Evolutionary conservation across 1,140 invertebrate genomes (phyloP).

Genomic region (Calosoma granatense): DNA sequence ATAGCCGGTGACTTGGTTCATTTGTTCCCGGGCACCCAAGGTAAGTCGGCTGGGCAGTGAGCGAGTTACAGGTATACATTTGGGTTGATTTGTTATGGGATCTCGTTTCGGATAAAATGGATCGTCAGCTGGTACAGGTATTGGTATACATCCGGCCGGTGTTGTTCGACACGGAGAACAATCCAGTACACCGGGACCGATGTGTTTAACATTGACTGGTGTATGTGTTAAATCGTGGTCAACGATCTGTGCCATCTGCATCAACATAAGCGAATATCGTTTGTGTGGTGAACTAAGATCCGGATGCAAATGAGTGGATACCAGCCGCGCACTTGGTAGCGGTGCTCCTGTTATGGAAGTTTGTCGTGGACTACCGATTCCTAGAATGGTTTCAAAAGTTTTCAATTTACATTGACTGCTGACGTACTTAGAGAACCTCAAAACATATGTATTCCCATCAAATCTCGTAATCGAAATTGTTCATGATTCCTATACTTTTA

Average conservation of each 20-base stretch:
- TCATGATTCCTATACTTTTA: too few species aligned
- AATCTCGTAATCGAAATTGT: too few species aligned
- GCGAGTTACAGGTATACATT: slow-evolving; percentile 55
- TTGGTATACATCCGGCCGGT: slow-evolving; percentile 70
- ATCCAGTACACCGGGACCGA: not conserved
- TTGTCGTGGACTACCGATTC: slow-evolving; percentile 45
- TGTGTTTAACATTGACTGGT: slow-evolving; percentile 39
- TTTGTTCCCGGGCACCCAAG: slow-evolving; percentile 54
- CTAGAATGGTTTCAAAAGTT: slow-evolving; percentile 34
- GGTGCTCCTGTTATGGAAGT: slow-evolving; percentile 42
- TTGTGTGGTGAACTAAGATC: slow-evolving; percentile 49
- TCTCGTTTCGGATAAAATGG: slow-evolving; percentile 47
- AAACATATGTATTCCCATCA: too few species aligned
- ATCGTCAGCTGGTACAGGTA: slow-evolving; percentile 55
- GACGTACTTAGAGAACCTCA: too few species aligned
- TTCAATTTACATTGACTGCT: too few species aligned
- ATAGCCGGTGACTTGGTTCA: slow-evolving; percentile 62
- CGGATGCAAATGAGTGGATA: slow-evolving; percentile 52
- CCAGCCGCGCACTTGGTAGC: slow-evolving; percentile 54
- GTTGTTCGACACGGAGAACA: not conserved
- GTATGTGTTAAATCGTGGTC: slow-evolving; percentile 61
- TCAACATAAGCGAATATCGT: slow-evolving; percentile 54
- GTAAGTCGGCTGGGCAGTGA: slow-evolving; percentile 52
- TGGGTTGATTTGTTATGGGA: slow-evolving; percentile 54
- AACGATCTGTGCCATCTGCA: slow-evolving; percentile 75